phyloP scores from a whole-genome alignment of 2,888 invertebrate species.

The Himalopsyche tibetana region DNA sequence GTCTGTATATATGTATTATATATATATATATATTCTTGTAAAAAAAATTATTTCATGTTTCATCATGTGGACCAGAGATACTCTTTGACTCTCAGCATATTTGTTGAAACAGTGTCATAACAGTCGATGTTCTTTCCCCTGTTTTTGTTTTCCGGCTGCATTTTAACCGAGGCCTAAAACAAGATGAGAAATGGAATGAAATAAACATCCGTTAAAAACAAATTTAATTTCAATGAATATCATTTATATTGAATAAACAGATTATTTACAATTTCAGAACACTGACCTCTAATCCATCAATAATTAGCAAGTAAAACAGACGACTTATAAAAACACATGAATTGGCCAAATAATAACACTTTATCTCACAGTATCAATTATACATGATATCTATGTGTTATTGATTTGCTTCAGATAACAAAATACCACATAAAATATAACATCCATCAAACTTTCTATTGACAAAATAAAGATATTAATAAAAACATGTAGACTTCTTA shows the following conservation, averaged over 20 bases:
- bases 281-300: slow-evolving; percentile 18
- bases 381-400: background rate
- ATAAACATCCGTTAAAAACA: background rate
- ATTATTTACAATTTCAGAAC: background rate
- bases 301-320: background rate
- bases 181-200: background rate
- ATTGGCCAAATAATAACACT: background rate
- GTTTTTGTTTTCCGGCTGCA: slow-evolving; percentile 45
- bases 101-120: slow-evolving; percentile 46
- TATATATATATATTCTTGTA: slow-evolving; percentile 41
- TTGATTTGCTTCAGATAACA: slow-evolving; percentile 19
- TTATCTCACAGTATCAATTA: slow-evolving; percentile 8
- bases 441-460: no score
- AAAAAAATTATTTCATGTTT: slow-evolving; percentile 47
- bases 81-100: slow-evolving; percentile 61
- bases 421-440: background rate
- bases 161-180: slow-evolving; percentile 55
- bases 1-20: slow-evolving; percentile 49
- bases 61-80: slow-evolving; percentile 50
- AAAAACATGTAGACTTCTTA: no score
- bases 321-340: background rate
- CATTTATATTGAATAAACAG: background rate
- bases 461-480: no score
- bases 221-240: background rate
- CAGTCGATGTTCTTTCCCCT: slow-evolving; percentile 44